Conservation (phyloP, 2,797 vertebrate genomes). For the Australoheros facetus region DNA sequence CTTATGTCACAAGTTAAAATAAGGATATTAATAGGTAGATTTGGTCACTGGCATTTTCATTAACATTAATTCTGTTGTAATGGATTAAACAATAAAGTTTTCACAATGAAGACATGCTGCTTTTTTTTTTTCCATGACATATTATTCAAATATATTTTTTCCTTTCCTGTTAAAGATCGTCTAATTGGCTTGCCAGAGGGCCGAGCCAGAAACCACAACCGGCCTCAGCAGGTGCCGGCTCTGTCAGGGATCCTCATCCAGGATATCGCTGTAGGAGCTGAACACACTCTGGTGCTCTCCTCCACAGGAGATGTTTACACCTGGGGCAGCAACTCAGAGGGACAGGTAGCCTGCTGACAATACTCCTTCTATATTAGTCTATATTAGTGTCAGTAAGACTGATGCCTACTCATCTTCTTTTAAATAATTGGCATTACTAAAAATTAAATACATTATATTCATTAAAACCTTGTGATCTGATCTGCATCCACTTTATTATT, state of each 20-base stretch:
- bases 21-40: background rate
- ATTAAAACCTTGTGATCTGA: background rate
- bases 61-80: background rate
- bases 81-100: background rate
- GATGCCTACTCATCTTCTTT: background rate
- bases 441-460: background rate
- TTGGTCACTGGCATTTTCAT: background rate
- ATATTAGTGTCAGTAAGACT: background rate
- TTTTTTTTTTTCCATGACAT: background rate
- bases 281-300: constrained; percentile 82
- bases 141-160: too few relatives aligned
- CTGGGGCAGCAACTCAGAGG: constrained; percentile 88
- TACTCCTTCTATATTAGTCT: background rate
- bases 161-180: constrained; percentile 69
- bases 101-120: background rate
- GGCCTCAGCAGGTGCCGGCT: constrained; percentile 82
- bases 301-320: constrained; percentile 82
- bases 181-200: constrained; percentile 84
- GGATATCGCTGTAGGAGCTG: constrained; percentile 82
- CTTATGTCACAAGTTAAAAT: background rate
- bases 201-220: constrained; percentile 84
- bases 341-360: constrained; percentile 75
- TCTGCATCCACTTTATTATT: background rate
- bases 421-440: background rate
- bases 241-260: constrained; percentile 80